phyloP scores from a whole-genome alignment of 2,888 invertebrate genomes.

The Agonopterix alstromeriana region DNA sequence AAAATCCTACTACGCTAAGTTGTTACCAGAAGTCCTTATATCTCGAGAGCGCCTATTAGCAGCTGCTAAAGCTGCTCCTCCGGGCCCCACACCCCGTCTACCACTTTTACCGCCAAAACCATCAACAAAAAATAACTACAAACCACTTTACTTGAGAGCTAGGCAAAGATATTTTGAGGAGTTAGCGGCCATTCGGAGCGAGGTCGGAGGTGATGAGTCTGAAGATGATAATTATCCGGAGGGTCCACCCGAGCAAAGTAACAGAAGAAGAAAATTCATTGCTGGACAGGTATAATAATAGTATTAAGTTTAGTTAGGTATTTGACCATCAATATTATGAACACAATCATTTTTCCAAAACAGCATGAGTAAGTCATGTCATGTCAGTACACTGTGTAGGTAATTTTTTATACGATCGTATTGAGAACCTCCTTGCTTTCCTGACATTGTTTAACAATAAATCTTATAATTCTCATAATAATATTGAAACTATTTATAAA shows the following conservation, averaged over 20 bases:
- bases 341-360: no score
- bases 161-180: constrained; percentile 80
- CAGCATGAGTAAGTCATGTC: no score
- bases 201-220: constrained; percentile 84
- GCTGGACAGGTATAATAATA: constrained; percentile 42
- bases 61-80: constrained; percentile 80
- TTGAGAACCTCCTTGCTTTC: no score
- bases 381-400: no score
- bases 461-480: no score
- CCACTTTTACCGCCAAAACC: constrained; percentile 52
- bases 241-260: constrained; percentile 78
- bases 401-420: no score
- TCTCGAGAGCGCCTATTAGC: constrained; percentile 84
- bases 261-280: constrained; percentile 76
- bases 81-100: constrained; percentile 72
- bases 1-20: constrained; percentile 69
- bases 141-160: constrained; percentile 73
- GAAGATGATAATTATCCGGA: constrained; percentile 89
- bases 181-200: constrained; percentile 79
- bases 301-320: no score
- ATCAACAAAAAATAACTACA: constrained; percentile 53
- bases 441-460: no score
- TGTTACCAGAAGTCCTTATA: constrained; percentile 84
- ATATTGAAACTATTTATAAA: no score
- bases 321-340: no score